Percentiles rank a stretch among this genome's conserved stretches.
Evolutionary conservation across 2,888 invertebrate genomes (phyloP).

Genomic region (Lochmaea capreae): DNA sequence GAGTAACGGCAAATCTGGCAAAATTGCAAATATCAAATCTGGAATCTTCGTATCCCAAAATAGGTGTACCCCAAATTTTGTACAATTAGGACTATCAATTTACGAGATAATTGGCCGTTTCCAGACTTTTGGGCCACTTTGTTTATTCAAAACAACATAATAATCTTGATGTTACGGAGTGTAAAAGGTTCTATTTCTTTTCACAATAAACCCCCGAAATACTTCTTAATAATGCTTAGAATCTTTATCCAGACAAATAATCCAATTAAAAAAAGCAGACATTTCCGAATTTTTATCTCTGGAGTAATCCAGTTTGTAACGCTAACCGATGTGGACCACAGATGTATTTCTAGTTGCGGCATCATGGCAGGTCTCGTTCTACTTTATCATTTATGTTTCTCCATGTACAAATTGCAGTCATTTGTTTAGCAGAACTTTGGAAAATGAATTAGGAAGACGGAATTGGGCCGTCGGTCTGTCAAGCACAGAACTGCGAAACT

Average conservation of each 20-base stretch:
- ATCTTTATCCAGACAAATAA: conserved; percentile 13
- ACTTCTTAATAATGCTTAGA: neutral
- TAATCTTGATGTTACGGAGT: too few species aligned
- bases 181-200: too few species aligned
- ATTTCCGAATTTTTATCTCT: conserved; percentile 12
- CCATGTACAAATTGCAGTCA: conserved; percentile 51
- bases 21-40: too few species aligned
- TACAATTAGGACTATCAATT: too few species aligned
- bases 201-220: neutral
- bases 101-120: too few species aligned
- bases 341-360: conserved; percentile 46
- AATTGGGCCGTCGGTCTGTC: conserved; percentile 20
- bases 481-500: neutral
- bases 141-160: too few species aligned
- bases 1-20: too few species aligned
- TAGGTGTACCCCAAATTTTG: too few species aligned
- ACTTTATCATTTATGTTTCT: conserved; percentile 47
- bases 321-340: conserved; percentile 49
- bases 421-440: conserved; percentile 46
- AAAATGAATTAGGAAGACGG: conserved; percentile 41
- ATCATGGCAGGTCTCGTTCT: conserved; percentile 21
- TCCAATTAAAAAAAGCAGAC: conserved; percentile 11
- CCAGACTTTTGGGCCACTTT: too few species aligned
- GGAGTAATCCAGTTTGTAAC: conserved; percentile 15
- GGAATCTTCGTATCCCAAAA: too few species aligned